These are phyloP conservation scores for Hozukius guyotensis DNA, from an alignment of 2,797 vertebrate species.

Conservation along the genomic window DNA sequence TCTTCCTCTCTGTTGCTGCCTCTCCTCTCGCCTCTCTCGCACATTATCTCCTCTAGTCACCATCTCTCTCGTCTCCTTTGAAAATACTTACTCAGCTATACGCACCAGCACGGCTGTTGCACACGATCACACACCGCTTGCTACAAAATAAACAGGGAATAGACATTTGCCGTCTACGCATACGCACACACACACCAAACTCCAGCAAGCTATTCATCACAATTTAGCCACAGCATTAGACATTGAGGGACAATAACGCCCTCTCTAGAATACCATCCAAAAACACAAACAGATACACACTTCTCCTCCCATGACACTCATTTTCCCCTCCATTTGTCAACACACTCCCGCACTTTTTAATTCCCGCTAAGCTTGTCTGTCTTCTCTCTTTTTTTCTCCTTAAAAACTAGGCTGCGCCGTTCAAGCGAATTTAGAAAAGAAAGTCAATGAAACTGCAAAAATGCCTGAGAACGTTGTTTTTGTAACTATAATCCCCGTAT, in stretches of 20 bases:
- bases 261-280: slow-evolving; percentile 32
- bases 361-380: slow-evolving; percentile 46
- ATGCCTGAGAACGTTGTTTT: neutral
- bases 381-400: neutral
- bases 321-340: slow-evolving; percentile 49
- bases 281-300: slow-evolving; percentile 44
- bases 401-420: slow-evolving; percentile 22
- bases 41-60: slow-evolving; percentile 38
- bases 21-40: slow-evolving; percentile 2
- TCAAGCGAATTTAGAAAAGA: slow-evolving; percentile 18
- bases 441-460: slow-evolving; percentile 10
- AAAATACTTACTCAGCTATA: slow-evolving; percentile 33
- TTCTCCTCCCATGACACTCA: slow-evolving; percentile 44
- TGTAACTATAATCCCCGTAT: neutral
- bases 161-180: slow-evolving; percentile 19
- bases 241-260: slow-evolving; percentile 56
- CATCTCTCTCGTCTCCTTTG: slow-evolving; percentile 19
- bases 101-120: slow-evolving; percentile 3
- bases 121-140: slow-evolving; percentile 41
- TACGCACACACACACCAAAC: slow-evolving; percentile 19
- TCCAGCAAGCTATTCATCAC: slow-evolving; percentile 69
- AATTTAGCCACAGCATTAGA: slow-evolving; percentile 64
- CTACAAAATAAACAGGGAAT: slow-evolving; percentile 50
- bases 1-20: neutral
- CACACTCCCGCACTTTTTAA: slow-evolving; percentile 42